Percentiles rank a stretch among this genome's conserved stretches.
These are phyloP conservation scores for Plebejus anna DNA, from an alignment of 2,888 invertebrate species.

Conservation along the genomic window DNA sequence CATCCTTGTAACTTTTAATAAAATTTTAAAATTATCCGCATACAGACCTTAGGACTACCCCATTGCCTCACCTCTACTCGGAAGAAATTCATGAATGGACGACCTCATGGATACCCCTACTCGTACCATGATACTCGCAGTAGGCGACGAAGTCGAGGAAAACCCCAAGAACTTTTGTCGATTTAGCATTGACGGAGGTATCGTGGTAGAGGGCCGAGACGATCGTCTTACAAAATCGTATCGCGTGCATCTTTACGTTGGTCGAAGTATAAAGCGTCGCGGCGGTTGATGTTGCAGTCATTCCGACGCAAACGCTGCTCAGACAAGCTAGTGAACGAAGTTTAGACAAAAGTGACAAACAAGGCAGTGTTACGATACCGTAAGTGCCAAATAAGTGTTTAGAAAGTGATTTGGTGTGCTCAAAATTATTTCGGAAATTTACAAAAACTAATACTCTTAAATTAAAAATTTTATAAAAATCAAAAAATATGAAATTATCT, in stretches of 20 bases:
- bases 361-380: conserved; percentile 55
- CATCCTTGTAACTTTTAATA: conserved; percentile 20
- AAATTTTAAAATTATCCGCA: conserved; percentile 52
- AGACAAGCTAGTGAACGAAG: conserved; percentile 65
- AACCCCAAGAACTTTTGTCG: conserved; percentile 39
- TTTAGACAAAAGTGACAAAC: conserved; percentile 55
- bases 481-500: not conserved
- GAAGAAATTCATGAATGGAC: conserved; percentile 64
- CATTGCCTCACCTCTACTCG: conserved; percentile 66
- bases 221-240: conserved; percentile 75
- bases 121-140: conserved; percentile 51
- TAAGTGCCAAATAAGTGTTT: conserved; percentile 47
- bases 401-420: conserved; percentile 11
- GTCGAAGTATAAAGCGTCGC: conserved; percentile 74
- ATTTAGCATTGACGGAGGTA: conserved; percentile 39
- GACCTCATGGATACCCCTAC: conserved; percentile 59
- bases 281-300: conserved; percentile 67
- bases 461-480: not conserved
- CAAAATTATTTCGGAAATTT: not conserved
- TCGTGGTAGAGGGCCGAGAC: conserved; percentile 63
- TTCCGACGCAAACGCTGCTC: conserved; percentile 72
- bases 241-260: conserved; percentile 70
- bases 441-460: not conserved
- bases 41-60: conserved; percentile 61
- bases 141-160: conserved; percentile 34